These are phyloP conservation scores for Numenius phaeopus DNA, from an alignment of 2,797 vertebrate species.

Conservation along the genomic window DNA sequence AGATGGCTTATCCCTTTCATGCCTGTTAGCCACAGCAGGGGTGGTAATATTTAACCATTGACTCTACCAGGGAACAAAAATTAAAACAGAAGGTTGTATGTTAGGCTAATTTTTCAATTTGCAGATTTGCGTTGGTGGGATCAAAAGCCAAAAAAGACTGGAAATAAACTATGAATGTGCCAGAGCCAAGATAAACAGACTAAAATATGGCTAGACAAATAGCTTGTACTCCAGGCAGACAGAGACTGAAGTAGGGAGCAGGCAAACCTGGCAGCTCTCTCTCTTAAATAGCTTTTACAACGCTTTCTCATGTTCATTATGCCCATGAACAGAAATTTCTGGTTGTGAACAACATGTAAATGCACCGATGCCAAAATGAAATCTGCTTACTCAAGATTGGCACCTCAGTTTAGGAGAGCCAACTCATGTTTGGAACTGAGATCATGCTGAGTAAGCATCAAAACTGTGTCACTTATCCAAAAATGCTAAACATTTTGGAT, in stretches of 20 bases:
- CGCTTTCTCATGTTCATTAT: neutral
- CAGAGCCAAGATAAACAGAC: neutral
- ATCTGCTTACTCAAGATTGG: neutral
- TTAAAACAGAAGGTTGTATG: neutral
- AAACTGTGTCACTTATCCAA: neutral
- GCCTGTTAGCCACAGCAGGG: neutral
- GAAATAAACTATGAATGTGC: neutral
- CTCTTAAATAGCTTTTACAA: neutral
- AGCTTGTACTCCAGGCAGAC: neutral
- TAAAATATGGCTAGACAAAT: neutral
- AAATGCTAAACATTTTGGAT: neutral
- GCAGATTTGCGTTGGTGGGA: neutral
- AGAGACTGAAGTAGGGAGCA: neutral
- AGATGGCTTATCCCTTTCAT: accelerated
- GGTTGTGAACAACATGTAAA: neutral
- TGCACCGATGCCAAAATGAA: neutral
- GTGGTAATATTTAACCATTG: neutral
- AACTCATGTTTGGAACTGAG: neutral
- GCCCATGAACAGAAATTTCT: neutral
- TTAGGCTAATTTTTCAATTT: neutral
- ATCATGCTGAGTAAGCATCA: neutral
- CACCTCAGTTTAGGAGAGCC: neutral
- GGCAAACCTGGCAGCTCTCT: neutral
- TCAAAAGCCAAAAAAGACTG: neutral
- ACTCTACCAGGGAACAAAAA: neutral